Conservation (phyloP, 2,113 vertebrate species). For the Dasyprocta punctata region DNA sequence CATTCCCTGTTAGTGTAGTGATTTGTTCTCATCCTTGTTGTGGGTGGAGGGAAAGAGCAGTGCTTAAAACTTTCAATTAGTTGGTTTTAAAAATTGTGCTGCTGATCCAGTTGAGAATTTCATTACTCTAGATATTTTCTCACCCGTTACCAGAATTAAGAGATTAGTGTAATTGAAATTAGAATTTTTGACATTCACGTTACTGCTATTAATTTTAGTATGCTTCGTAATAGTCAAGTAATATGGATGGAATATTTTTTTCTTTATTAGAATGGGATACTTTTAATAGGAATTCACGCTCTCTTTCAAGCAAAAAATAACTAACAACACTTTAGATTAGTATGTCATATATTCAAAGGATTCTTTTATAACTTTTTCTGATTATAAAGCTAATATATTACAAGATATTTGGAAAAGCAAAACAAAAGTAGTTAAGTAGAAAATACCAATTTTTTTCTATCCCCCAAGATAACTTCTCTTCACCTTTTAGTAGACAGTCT, state of each 20-base stretch:
- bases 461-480: constrained; percentile 9
- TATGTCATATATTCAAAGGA: neutral
- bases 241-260: neutral
- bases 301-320: constrained; percentile 13
- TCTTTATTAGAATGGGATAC: neutral
- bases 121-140: neutral
- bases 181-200: neutral
- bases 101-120: constrained; percentile 16
- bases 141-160: constrained; percentile 48
- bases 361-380: constrained; percentile 29
- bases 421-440: constrained; percentile 5
- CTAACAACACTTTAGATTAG: constrained; percentile 25
- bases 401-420: constrained; percentile 38
- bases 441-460: neutral
- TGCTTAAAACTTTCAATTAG: constrained; percentile 8
- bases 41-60: neutral
- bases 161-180: constrained; percentile 11
- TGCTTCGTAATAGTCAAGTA: neutral
- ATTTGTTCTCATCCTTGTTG: neutral
- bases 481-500: neutral
- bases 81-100: constrained; percentile 27
- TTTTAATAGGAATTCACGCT: constrained; percentile 46
- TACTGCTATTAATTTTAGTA: constrained; percentile 41
- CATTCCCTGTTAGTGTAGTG: too few species aligned
- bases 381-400: neutral